phyloP scores from a whole-genome alignment of 1,140 invertebrate genomes.

The Cherax quadricarinatus region DNA sequence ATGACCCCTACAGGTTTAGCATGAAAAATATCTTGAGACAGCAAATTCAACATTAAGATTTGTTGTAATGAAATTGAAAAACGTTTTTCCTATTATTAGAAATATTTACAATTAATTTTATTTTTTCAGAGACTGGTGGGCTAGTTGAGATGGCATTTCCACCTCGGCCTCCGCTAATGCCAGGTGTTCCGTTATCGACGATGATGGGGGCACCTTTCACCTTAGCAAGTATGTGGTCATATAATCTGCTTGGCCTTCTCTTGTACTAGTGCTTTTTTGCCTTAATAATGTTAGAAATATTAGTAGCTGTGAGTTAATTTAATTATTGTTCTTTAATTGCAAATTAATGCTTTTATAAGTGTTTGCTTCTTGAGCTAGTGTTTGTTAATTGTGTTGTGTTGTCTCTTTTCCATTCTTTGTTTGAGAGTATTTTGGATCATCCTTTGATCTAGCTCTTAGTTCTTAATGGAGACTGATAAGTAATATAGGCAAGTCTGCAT shows the following conservation, averaged over 20 bases:
- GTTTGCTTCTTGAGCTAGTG: no score
- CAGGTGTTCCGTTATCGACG: constrained; percentile 61
- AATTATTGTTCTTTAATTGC: no score
- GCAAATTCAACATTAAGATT: no score
- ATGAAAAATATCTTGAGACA: no score
- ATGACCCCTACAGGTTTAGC: no score
- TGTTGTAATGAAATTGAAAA: no score
- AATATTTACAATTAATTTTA: neutral
- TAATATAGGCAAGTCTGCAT: neutral
- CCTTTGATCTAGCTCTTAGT: neutral
- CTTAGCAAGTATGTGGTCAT: constrained; percentile 44
- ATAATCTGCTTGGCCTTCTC: neutral
- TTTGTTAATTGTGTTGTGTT: no score
- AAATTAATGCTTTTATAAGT: no score
- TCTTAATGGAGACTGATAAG: neutral
- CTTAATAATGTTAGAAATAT: neutral
- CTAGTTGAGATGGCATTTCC: constrained; percentile 55
- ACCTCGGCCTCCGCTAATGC: constrained; percentile 67
- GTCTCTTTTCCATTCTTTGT: neutral
- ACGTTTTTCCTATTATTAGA: no score
- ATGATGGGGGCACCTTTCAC: constrained; percentile 68
- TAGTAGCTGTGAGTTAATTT: no score
- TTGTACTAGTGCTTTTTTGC: neutral
- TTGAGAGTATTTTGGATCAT: neutral
- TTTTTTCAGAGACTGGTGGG: neutral